Evolutionary conservation across 2,888 invertebrate genomes (phyloP).

Genomic region (Palloptera scutellata): DNA sequence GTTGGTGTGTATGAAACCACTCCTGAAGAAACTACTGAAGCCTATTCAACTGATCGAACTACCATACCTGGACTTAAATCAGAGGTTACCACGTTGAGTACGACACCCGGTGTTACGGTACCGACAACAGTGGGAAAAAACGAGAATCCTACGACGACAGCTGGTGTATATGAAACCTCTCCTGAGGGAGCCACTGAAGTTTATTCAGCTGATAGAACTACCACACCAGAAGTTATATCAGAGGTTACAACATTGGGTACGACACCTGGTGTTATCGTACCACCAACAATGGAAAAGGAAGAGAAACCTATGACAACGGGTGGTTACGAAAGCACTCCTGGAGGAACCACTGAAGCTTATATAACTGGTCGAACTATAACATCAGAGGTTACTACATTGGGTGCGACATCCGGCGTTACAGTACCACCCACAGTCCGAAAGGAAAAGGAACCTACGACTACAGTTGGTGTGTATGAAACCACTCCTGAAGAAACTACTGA

Average conservation of each 20-base stretch:
- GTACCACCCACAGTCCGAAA: background rate
- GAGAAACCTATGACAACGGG: background rate
- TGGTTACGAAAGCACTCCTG: background rate
- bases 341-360: conserved; percentile 5
- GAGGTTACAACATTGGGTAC: background rate
- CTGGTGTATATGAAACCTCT: background rate
- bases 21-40: background rate
- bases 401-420: background rate
- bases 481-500: conserved; percentile 7
- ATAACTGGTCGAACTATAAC: background rate
- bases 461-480: background rate
- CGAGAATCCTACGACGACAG: background rate
- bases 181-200: background rate
- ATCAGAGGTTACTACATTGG: no score
- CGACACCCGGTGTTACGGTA: background rate
- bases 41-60: background rate
- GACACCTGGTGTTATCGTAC: background rate
- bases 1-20: background rate
- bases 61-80: background rate
- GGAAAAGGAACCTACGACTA: conserved; percentile 7
- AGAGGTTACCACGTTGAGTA: background rate
- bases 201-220: background rate
- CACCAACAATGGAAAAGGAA: background rate
- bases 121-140: background rate
- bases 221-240: background rate